Base-by-base conservation (phyloP, 2,797 vertebrate genomes). In the Dermochelys coriacea region DNA sequence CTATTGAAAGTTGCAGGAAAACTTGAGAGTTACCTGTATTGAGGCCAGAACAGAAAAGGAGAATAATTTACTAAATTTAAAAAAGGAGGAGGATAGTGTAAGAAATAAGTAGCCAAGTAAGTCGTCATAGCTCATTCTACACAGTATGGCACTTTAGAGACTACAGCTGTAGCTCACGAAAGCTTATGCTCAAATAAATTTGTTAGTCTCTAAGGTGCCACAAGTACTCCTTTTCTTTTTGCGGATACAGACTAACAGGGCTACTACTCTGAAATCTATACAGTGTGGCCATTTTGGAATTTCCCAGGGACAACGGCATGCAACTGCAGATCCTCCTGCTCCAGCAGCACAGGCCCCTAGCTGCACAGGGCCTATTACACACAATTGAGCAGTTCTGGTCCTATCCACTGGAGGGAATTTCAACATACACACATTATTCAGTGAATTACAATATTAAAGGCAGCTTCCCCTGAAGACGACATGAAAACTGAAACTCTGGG, bases 21-120 rank as follows among this genome's bases (percentile, higher is more conserved):
- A 34, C 61, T 82, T 87, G 9, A 8, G 49, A 41, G 52, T 64
- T 5, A 21, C 10, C 27, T 89, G 52, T 85, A 34, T 1, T 54
- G 84, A 89, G 88, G 41, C 21, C 79, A 68, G 27, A 8, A 16
- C 85, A 89, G 47, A 86, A 86, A 23, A 94, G 50, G 71, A 87
- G 89, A 88, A 23, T 54, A 61, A 68, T 1, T 84, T 84, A 15
- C 29, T 49, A 68, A 50, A 55, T 45, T 25, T 68, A 19, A 77
- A 82, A 85, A 71, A 68, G 27, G 34, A 61, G 25, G 37, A 54
- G 8, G 52, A 84, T 50, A 54, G 51, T 37, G 18, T 84, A 82
- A 74, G 19, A 90, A 54, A 55, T 41, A 51, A 19, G 54, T 37
- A 37, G 37, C 27, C 45, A 34, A 41, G 31, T 52, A 81, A 37